Evolutionary conservation across 1,140 invertebrate genomes (phyloP).

Genomic region (Eriosoma lanigerum): DNA sequence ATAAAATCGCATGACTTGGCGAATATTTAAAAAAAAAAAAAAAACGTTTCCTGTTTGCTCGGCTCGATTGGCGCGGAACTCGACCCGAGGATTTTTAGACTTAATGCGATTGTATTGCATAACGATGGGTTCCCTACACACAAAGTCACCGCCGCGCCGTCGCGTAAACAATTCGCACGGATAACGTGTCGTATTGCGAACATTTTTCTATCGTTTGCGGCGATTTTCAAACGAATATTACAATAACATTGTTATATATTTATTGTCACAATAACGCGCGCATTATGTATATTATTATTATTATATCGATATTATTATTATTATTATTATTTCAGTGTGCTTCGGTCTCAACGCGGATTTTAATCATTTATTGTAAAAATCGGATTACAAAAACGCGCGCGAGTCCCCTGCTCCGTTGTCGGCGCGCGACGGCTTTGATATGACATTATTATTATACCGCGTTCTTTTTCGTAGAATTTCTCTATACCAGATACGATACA

Average conservation of each 20-base stretch:
- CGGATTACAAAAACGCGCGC: neutral
- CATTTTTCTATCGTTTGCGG: neutral
- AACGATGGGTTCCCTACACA: no score
- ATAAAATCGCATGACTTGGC: no score
- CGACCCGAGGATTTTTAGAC: neutral
- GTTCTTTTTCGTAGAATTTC: neutral
- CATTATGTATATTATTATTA: neutral
- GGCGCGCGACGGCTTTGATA: neutral
- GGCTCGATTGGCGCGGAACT: neutral
- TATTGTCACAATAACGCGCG: constrained; percentile 12
- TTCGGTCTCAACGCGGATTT: neutral
- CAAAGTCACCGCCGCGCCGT: no score
- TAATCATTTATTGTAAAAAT: constrained; percentile 4
- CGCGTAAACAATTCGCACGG: neutral
- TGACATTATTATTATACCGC: neutral
- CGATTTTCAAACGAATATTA: neutral
- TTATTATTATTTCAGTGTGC: neutral
- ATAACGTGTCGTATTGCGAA: neutral
- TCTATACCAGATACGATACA: neutral
- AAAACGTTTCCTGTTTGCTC: neutral
- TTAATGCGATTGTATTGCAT: no score
- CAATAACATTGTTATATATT: constrained; percentile 12
- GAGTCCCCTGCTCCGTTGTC: neutral
- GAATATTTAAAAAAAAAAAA: no score
- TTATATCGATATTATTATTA: neutral